These are phyloP conservation scores for Griposia aprilina DNA, from an alignment of 2,888 invertebrate genomes.

Conservation along the genomic window DNA sequence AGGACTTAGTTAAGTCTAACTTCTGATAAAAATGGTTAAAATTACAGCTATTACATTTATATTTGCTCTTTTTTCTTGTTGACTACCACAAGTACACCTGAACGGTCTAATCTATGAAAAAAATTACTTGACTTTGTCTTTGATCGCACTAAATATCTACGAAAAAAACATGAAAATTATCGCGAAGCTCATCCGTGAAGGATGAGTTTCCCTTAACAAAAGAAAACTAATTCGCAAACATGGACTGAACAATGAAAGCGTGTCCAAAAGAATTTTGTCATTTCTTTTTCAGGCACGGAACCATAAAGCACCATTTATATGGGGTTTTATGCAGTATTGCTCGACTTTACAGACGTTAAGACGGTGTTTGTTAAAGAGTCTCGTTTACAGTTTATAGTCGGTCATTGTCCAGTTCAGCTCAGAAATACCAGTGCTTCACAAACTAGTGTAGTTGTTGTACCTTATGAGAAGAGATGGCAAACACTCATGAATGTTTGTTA, in stretches of 20 bases:
- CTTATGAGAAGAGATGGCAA: background rate
- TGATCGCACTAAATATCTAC: too few relatives aligned
- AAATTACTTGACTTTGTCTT: background rate
- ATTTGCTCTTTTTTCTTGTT: background rate
- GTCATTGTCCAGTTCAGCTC: background rate
- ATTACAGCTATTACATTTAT: background rate
- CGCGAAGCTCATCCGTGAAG: background rate
- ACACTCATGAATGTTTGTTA: background rate
- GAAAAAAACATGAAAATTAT: background rate
- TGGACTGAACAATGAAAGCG: background rate
- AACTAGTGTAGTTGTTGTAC: background rate
- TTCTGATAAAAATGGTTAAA: background rate
- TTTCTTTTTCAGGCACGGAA: background rate
- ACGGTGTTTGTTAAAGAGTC: slow-evolving; percentile 64
- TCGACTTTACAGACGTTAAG: slow-evolving; percentile 56
- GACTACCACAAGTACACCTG: background rate
- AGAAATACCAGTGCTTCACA: slow-evolving; percentile 33
- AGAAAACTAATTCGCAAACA: background rate
- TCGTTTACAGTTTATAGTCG: slow-evolving; percentile 54
- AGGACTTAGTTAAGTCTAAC: background rate
- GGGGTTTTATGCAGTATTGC: slow-evolving; percentile 58
- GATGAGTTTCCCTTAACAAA: background rate
- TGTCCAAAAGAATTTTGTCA: background rate
- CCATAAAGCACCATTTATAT: slow-evolving; percentile 48
- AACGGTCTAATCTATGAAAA: background rate